Conservation (phyloP, 37 sponge, comb jelly and placozoan genomes). For the Diacarnus erythraeanus region DNA sequence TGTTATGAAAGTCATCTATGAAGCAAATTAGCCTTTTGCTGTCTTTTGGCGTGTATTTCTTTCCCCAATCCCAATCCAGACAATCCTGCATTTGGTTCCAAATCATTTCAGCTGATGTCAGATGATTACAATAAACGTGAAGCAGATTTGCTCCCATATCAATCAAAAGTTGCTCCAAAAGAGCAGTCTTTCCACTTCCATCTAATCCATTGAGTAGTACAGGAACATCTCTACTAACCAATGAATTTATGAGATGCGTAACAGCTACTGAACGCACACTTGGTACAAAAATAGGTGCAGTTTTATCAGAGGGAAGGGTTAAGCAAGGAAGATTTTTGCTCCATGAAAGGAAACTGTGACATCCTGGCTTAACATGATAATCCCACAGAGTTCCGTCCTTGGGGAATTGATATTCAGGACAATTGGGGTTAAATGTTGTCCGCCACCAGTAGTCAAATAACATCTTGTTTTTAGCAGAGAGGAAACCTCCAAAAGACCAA, state of each 20-base stretch:
- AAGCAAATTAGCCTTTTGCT: conserved; percentile 58
- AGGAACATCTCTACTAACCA: conserved; percentile 21
- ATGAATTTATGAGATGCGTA: conserved; percentile 7
- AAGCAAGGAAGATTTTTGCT: not conserved
- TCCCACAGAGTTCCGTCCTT: conserved; percentile 39
- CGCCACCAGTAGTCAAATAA: conserved; percentile 53
- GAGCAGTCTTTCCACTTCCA: conserved; percentile 71
- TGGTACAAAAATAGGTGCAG: not conserved
- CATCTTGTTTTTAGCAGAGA: conserved; percentile 17
- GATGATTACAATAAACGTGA: conserved; percentile 26
- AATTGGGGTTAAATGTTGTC: not conserved
- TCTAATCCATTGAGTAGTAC: conserved; percentile 50
- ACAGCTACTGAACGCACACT: conserved; percentile 11
- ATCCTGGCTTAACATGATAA: not conserved
- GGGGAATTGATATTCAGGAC: not conserved
- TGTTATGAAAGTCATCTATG: conserved; percentile 72
- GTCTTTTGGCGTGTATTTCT: conserved; percentile 59
- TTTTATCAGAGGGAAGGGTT: not conserved
- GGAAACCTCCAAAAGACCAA: conserved; percentile 55
- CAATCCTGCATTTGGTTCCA: conserved; percentile 42
- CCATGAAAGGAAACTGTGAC: not conserved
- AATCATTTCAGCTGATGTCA: conserved; percentile 10
- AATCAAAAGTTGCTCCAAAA: conserved; percentile 20
- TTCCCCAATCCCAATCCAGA: conserved; percentile 79
- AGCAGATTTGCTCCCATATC: conserved; percentile 7